A percentile compares a stretch with the other conserved stretches of the same genome.
Conservation (phyloP, 2,888 invertebrate genomes). For the Tachina lurida region DNA sequence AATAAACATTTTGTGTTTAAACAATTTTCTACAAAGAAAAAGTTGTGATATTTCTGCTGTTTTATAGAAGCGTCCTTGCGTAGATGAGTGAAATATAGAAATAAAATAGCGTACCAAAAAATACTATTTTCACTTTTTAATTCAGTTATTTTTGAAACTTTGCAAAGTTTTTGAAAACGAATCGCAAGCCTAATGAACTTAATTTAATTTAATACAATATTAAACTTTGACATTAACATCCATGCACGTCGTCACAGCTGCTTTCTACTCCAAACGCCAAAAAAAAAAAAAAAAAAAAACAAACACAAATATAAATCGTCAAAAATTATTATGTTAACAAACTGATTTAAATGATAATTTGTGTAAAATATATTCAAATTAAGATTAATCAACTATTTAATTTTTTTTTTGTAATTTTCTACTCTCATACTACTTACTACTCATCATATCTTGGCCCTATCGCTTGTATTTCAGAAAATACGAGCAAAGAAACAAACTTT, state of each 20-base stretch:
- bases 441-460: background rate
- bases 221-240: background rate
- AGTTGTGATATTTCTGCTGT: too few relatives aligned
- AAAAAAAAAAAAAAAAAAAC: background rate
- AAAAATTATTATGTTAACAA: slow-evolving; percentile 5
- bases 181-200: too few relatives aligned
- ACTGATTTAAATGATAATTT: slow-evolving; percentile 35
- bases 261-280: slow-evolving; percentile 34
- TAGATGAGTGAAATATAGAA: too few relatives aligned
- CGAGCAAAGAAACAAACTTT: background rate
- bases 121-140: too few relatives aligned
- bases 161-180: background rate
- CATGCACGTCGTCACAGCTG: background rate
- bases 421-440: background rate
- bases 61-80: too few relatives aligned
- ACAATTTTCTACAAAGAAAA: too few relatives aligned
- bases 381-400: slow-evolving; percentile 22
- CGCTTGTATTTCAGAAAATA: background rate
- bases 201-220: background rate
- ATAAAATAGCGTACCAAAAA: too few relatives aligned
- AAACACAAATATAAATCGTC: background rate
- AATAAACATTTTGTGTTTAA: too few relatives aligned
- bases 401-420: slow-evolving; percentile 20
- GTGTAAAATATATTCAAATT: slow-evolving; percentile 50
- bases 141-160: too few relatives aligned